Percentiles rank a stretch among this genome's conserved stretches.
phyloP scores from a whole-genome alignment of 2,113 vertebrate genomes.

The Columba janthina region DNA sequence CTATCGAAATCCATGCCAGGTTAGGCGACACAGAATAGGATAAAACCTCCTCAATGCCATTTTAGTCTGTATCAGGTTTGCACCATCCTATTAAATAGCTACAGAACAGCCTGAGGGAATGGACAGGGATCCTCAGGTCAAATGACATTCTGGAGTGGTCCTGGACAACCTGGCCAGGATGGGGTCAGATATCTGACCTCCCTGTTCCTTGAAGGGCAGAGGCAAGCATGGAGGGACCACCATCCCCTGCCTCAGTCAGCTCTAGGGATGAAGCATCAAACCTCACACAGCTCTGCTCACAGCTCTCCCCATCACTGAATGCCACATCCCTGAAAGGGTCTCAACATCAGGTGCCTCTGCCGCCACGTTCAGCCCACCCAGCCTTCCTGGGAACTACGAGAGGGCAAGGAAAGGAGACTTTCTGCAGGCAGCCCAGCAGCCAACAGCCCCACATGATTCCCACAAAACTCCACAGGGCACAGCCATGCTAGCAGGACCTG shows the following conservation, averaged over 20 bases:
- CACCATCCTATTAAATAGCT: not conserved
- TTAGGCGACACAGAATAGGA: not conserved
- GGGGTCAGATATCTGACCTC: not conserved
- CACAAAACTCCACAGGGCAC: rapidly evolving
- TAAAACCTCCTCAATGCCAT: not conserved
- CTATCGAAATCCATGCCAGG: not conserved
- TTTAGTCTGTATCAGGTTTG: not conserved
- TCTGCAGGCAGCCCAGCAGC: not conserved
- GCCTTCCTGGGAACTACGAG: not conserved
- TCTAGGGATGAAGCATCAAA: not conserved
- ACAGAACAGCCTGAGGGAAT: not conserved
- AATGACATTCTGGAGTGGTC: not conserved
- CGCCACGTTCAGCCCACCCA: not conserved
- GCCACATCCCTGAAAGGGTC: not conserved
- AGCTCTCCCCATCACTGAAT: rapidly evolving
- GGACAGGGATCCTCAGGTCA: not conserved
- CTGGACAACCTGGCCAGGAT: not conserved
- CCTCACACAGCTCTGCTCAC: not conserved
- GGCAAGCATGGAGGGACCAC: not conserved
- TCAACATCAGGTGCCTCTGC: not conserved
- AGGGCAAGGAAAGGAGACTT: not conserved
- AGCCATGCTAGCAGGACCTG: rapidly evolving
- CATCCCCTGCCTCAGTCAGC: not conserved
- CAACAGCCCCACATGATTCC: not conserved
- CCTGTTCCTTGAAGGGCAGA: not conserved